These are phyloP conservation scores for Zaprionus inermis DNA, from an alignment of 1,140 invertebrate genomes.

Conservation along the genomic window DNA sequence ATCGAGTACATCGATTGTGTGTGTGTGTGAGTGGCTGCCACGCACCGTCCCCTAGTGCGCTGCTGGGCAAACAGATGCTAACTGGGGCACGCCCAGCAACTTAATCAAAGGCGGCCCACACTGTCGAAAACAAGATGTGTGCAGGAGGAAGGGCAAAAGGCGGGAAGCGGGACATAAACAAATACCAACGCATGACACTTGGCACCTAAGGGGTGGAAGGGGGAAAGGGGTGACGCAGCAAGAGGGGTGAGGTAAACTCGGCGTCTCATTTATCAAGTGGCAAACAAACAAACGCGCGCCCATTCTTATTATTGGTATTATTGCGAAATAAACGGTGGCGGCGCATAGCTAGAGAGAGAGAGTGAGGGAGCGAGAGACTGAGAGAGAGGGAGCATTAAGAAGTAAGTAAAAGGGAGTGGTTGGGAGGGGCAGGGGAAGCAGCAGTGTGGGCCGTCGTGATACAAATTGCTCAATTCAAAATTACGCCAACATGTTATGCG, in stretches of 20 bases:
- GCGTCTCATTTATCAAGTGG: constrained; percentile 74
- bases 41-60: constrained; percentile 4
- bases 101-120: constrained; percentile 61
- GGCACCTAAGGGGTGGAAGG: constrained; percentile 34
- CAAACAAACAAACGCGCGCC: constrained; percentile 63
- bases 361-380: not conserved
- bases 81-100: constrained; percentile 64
- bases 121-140: constrained; percentile 32
- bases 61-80: constrained; percentile 57
- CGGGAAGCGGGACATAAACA: constrained; percentile 1
- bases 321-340: constrained; percentile 56
- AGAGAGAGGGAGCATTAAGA: not conserved
- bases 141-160: not conserved
- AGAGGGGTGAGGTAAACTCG: no score
- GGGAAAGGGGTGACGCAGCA: not conserved
- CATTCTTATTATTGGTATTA: constrained; percentile 77
- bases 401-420: not conserved
- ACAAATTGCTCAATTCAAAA: constrained; percentile 78
- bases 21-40: constrained; percentile 8
- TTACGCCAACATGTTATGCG: constrained; percentile 41
- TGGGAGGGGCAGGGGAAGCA: not conserved
- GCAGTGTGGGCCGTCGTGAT: constrained; percentile 24
- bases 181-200: constrained; percentile 47
- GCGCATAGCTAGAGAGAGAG: not conserved
- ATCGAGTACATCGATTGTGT: constrained; percentile 14